These are phyloP conservation scores for Manis pentadactyla DNA, from an alignment of 2,797 vertebrate species.

Conservation along the genomic window DNA sequence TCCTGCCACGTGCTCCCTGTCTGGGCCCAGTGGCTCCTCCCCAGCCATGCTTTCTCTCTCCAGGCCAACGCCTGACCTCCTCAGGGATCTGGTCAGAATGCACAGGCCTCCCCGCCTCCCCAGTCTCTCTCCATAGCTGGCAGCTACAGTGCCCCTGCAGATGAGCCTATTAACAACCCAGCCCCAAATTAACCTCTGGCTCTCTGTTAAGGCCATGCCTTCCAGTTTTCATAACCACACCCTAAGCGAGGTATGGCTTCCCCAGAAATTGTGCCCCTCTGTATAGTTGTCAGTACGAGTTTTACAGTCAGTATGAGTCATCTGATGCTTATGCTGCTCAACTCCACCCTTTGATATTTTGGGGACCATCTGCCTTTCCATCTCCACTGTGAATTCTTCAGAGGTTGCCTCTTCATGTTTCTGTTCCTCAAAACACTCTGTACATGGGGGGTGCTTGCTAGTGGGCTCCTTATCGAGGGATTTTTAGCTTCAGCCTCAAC, in stretches of 20 bases:
- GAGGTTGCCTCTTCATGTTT: background rate
- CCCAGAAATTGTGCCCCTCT: background rate
- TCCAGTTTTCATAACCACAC: background rate
- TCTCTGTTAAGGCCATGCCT: background rate
- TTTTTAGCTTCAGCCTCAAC: background rate
- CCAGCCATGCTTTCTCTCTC: no score
- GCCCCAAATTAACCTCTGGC: background rate
- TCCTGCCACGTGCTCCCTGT: accelerated
- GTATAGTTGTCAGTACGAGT: background rate
- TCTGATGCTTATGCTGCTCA: background rate
- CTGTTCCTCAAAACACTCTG: background rate
- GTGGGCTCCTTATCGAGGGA: background rate
- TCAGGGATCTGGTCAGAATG: background rate
- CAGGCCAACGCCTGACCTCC: background rate
- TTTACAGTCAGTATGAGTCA: background rate
- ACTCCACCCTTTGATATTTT: background rate
- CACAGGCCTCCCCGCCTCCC: no score
- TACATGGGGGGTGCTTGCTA: background rate
- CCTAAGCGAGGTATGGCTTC: background rate
- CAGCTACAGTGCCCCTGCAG: background rate
- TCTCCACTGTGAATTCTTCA: background rate
- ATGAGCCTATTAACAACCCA: background rate
- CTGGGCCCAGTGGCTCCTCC: background rate
- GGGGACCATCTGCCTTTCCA: background rate
- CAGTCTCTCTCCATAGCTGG: background rate